phyloP scores from a whole-genome alignment of 2,888 invertebrate species.

The Brenthis hecate region DNA sequence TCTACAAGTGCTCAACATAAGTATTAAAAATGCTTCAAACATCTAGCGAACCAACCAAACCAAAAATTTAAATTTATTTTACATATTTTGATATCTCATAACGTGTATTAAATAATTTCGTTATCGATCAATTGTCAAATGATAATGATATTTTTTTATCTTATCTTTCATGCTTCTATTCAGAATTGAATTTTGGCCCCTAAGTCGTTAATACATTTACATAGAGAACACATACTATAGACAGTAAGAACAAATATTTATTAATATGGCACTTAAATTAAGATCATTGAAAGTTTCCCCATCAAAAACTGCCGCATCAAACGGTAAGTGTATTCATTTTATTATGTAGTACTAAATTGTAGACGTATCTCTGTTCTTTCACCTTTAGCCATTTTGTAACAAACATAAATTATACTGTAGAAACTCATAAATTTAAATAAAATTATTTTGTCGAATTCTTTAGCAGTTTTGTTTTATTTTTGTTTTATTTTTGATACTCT shows the following conservation, averaged over 20 bases:
- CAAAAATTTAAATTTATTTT: too few relatives aligned
- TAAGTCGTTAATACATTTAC: slow-evolving; percentile 34
- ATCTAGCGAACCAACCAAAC: too few relatives aligned
- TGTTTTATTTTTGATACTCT: too few relatives aligned
- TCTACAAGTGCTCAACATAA: too few relatives aligned
- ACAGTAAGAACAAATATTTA: slow-evolving; percentile 43
- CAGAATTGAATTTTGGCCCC: slow-evolving; percentile 51
- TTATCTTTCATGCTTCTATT: slow-evolving; percentile 58
- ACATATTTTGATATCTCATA: background rate
- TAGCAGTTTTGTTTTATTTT: too few relatives aligned
- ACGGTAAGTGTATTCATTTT: slow-evolving; percentile 52
- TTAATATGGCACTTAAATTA: slow-evolving; percentile 52
- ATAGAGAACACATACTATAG: slow-evolving; percentile 48
- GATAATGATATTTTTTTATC: slow-evolving; percentile 56
- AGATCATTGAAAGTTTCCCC: slow-evolving; percentile 49
- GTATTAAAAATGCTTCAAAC: too few relatives aligned
- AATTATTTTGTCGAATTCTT: too few relatives aligned
- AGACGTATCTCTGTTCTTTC: too few relatives aligned
- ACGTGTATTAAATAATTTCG: slow-evolving; percentile 32
- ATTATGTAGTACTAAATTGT: too few relatives aligned
- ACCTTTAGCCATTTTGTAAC: too few relatives aligned
- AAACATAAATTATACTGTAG: too few relatives aligned
- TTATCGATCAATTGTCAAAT: slow-evolving; percentile 44
- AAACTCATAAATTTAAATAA: too few relatives aligned
- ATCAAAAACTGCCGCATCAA: slow-evolving; percentile 56